phyloP scores from a whole-genome alignment of 2,888 invertebrate genomes.

The Synergus umbraculus region DNA sequence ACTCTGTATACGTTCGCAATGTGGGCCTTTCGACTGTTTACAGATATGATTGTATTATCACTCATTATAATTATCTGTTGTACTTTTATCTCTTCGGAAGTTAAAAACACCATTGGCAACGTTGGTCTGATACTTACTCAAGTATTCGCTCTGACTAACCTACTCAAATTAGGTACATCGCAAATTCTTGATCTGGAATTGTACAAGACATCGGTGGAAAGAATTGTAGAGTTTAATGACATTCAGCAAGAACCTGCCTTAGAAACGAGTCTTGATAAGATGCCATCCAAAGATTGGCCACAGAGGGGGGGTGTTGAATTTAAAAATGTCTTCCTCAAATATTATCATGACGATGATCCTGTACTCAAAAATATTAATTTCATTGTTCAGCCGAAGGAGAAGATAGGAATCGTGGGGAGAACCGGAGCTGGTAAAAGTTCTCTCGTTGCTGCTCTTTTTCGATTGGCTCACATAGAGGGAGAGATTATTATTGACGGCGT shows the following conservation, averaged over 20 bases:
- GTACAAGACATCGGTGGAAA: conserved; percentile 84
- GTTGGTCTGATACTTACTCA: too few species aligned
- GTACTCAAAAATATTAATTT: conserved; percentile 80
- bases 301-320: conserved; percentile 79
- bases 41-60: too few species aligned
- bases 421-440: conserved; percentile 86
- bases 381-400: conserved; percentile 80
- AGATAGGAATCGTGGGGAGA: conserved; percentile 84
- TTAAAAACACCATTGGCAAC: too few species aligned
- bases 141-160: too few species aligned
- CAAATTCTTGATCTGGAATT: conserved; percentile 84
- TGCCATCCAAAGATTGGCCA: conserved; percentile 80
- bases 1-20: too few species aligned
- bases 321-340: conserved; percentile 79
- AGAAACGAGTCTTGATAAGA: conserved; percentile 67
- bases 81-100: too few species aligned
- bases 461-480: conserved; percentile 83
- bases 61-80: too few species aligned
- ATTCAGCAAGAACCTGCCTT: conserved; percentile 82
- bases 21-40: too few species aligned
- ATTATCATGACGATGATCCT: conserved; percentile 70
- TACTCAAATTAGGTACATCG: conserved; percentile 75
- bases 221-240: conserved; percentile 82
- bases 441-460: conserved; percentile 84
- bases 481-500: conserved; percentile 84